Conservation (phyloP, 2,113 vertebrate genomes). For the Dasypus novemcinctus region DNA sequence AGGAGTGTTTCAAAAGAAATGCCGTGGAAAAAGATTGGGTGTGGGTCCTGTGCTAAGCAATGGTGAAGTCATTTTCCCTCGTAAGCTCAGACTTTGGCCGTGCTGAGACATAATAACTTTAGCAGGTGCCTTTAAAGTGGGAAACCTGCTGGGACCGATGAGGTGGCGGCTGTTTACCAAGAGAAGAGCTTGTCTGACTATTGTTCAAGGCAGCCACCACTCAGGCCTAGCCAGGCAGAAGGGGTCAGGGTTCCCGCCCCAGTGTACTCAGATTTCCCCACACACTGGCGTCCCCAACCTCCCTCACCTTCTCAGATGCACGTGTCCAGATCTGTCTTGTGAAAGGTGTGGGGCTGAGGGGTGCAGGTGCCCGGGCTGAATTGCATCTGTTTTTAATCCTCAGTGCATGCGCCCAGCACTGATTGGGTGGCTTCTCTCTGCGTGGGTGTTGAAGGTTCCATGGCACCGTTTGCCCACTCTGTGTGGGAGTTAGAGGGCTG, state of each 20-base stretch:
- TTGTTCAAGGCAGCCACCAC: background rate
- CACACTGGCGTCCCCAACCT: background rate
- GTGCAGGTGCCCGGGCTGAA: slow-evolving; percentile 58
- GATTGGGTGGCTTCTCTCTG: slow-evolving; percentile 56
- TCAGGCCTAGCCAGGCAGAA: background rate
- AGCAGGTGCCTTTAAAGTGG: slow-evolving; percentile 40
- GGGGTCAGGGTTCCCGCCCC: background rate
- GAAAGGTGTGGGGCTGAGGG: background rate
- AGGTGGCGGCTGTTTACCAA: background rate
- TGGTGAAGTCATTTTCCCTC: background rate
- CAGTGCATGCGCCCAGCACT: slow-evolving; percentile 24
- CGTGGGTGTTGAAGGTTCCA: slow-evolving; percentile 2
- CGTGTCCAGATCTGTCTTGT: slow-evolving; percentile 66
- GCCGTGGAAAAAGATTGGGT: background rate
- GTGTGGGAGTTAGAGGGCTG: background rate
- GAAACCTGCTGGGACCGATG: background rate
- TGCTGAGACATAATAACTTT: background rate
- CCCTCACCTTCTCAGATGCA: slow-evolving; percentile 45
- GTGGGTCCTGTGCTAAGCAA: background rate
- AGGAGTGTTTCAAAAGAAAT: background rate
- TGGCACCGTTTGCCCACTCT: background rate
- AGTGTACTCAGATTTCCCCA: background rate
- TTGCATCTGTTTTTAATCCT: slow-evolving; percentile 55
- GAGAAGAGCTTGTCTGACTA: background rate
- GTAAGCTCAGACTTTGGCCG: background rate